These are phyloP conservation scores for Clupea harengus DNA, from an alignment of 2,113 vertebrate genomes.

Conservation along the genomic window DNA sequence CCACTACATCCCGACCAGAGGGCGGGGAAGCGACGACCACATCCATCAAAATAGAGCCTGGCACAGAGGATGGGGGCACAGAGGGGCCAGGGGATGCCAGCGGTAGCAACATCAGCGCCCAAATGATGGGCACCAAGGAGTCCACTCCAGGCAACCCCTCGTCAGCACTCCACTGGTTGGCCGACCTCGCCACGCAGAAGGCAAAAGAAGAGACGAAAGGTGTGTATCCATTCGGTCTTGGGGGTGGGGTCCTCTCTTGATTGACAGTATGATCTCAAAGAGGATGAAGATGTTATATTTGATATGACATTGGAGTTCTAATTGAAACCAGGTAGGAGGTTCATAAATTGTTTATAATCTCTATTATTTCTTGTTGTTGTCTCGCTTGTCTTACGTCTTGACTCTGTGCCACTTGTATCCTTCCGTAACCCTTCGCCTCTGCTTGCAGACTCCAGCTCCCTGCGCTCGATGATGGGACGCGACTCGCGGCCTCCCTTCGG, in stretches of 20 bases:
- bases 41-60: conserved; percentile 63
- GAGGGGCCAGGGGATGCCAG: conserved; percentile 52
- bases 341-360: background rate
- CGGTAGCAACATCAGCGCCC: conserved; percentile 59
- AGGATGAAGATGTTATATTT: no score
- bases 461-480: conserved; percentile 89
- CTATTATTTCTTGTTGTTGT: background rate
- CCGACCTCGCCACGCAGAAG: conserved; percentile 95
- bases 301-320: no score
- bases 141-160: conserved; percentile 79
- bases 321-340: background rate
- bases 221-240: conserved; percentile 46
- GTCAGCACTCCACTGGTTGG: conserved; percentile 95
- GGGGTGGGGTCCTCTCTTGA: background rate
- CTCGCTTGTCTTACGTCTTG: no score
- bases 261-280: background rate
- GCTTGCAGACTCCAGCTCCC: conserved; percentile 80
- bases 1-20: conserved; percentile 59
- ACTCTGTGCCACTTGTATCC: no score
- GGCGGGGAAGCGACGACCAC: conserved; percentile 52
- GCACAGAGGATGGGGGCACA: conserved; percentile 59
- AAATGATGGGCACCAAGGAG: conserved; percentile 71
- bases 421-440: no score
- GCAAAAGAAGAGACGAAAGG: conserved; percentile 98
- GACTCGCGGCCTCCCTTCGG: conserved; percentile 88